These are phyloP conservation scores for Poeciliopsis occidentalis DNA, from an alignment of 2,113 vertebrate species.

Conservation along the genomic window DNA sequence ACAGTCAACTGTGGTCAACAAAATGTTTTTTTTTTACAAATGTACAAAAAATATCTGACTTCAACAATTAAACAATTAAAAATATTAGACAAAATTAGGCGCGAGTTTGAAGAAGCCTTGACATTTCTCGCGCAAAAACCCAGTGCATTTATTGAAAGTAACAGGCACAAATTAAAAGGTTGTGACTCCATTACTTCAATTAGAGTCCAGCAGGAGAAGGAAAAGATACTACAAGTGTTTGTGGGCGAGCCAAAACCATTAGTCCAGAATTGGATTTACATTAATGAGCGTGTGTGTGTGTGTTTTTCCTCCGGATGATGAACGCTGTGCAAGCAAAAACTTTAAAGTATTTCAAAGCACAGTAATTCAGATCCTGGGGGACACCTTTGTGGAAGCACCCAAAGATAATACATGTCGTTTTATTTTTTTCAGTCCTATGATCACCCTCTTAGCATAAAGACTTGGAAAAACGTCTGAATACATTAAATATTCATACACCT, in stretches of 20 bases:
- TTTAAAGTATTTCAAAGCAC: background rate
- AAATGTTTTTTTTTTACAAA: too few relatives aligned
- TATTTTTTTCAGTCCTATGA: slow-evolving; percentile 19
- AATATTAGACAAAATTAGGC: too few relatives aligned
- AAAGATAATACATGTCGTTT: slow-evolving; percentile 15
- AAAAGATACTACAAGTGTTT: slow-evolving; percentile 1
- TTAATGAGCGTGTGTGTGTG: background rate
- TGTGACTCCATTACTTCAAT: slow-evolving; percentile 3
- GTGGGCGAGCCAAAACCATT: background rate
- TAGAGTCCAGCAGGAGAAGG: background rate
- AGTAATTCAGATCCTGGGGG: slow-evolving; percentile 2
- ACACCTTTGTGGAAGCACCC: background rate
- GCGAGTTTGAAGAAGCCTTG: background rate
- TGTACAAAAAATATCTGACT: too few relatives aligned
- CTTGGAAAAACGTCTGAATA: slow-evolving; percentile 12
- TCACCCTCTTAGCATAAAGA: background rate
- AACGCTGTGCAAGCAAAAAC: slow-evolving; percentile 11
- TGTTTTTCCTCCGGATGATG: background rate
- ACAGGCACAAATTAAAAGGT: background rate
- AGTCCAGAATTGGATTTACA: slow-evolving; percentile 8
- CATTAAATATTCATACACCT: slow-evolving; percentile 55
- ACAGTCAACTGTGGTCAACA: too few relatives aligned
- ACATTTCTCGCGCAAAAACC: background rate
- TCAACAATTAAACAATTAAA: too few relatives aligned
- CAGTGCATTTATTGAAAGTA: background rate